Evolutionary conservation across 2,797 vertebrate genomes (phyloP).

Genomic region (Prunella strophiata): DNA sequence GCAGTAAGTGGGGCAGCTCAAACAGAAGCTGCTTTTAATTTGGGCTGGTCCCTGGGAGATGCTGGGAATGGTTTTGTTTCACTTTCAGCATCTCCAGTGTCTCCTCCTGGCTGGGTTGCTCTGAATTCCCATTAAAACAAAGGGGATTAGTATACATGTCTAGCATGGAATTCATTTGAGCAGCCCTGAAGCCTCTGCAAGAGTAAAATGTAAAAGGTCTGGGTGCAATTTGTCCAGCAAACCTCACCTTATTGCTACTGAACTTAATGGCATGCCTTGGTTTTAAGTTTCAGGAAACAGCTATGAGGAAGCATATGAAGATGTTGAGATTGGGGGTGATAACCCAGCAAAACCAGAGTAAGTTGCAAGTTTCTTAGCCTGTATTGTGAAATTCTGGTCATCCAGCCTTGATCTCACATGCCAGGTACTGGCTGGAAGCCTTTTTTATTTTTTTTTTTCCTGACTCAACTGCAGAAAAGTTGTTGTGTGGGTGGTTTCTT

Average conservation of each 20-base stretch:
- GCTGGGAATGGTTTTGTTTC: neutral
- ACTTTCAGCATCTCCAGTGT: neutral
- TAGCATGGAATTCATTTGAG: neutral
- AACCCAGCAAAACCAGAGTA: constrained; percentile 57
- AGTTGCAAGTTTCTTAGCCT: constrained; percentile 44
- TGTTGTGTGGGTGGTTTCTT: neutral
- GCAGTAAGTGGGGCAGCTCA: constrained; percentile 54
- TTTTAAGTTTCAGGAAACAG: constrained; percentile 70
- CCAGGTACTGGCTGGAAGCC: neutral
- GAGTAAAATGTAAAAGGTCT: neutral
- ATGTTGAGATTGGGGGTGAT: constrained; percentile 61
- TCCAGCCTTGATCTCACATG: neutral
- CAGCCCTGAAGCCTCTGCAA: neutral
- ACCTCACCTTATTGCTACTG: neutral
- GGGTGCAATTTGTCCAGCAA: constrained; percentile 27
- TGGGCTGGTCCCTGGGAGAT: neutral
- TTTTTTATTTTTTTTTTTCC: neutral
- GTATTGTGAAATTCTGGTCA: neutral
- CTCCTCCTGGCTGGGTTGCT: neutral
- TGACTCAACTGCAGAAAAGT: neutral
- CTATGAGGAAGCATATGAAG: constrained; percentile 71
- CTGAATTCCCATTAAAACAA: neutral
- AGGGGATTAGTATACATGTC: neutral
- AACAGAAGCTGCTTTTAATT: neutral
- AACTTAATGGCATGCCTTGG: neutral